Conservation (phyloP, 2,888 invertebrate species). For the Andrena hattorfiana region DNA sequence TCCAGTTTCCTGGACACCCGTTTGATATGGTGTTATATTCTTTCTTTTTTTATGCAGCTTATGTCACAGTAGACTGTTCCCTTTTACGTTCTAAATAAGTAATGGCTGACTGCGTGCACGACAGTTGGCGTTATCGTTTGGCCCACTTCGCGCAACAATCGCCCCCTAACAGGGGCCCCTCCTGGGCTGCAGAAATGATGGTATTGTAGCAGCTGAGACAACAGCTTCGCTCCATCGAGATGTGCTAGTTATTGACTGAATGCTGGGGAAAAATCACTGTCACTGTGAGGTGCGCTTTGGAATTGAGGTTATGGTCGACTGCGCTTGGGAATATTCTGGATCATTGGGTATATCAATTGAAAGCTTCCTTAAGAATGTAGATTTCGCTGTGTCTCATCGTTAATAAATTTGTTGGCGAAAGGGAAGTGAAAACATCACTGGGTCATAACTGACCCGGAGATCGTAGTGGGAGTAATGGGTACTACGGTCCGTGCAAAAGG, state of each 20-base stretch:
- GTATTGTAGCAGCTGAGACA: constrained; percentile 41
- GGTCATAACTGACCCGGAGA: too few relatives aligned
- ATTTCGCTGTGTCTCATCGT: too few relatives aligned
- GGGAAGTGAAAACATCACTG: too few relatives aligned
- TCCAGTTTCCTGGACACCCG: not conserved
- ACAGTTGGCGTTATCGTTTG: constrained; percentile 39
- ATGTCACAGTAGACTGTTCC: not conserved
- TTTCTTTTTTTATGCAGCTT: too few relatives aligned
- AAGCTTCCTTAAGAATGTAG: too few relatives aligned
- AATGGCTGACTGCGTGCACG: not conserved
- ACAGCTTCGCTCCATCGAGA: constrained; percentile 40
- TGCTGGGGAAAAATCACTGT: constrained; percentile 37
- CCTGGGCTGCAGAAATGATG: not conserved
- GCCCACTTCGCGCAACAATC: constrained; percentile 40
- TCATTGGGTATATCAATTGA: too few relatives aligned
- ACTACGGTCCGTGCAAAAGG: too few relatives aligned
- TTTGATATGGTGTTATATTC: not conserved
- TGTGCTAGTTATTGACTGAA: constrained; percentile 35
- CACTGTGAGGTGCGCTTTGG: not conserved
- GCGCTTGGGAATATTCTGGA: too few relatives aligned
- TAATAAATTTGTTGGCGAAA: too few relatives aligned
- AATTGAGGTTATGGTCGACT: too few relatives aligned
- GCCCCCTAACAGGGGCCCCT: constrained; percentile 15
- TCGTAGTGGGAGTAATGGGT: too few relatives aligned
- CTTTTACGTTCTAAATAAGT: constrained; percentile 9